Evolutionary conservation across 2,888 invertebrate genomes (phyloP).

Genomic region (Tenthredo notha): DNA sequence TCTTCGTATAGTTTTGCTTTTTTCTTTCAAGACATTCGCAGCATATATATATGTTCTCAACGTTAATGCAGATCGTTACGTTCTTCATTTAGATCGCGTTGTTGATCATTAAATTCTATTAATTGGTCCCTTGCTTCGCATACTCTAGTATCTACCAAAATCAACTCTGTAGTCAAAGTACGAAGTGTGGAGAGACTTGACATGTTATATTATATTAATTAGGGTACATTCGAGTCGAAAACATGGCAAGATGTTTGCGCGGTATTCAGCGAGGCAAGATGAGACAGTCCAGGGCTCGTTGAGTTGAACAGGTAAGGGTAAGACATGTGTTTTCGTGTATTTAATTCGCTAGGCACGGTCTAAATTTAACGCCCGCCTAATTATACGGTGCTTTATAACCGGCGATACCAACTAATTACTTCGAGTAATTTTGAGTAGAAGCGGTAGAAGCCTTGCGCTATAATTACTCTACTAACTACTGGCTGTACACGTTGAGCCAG

Average conservation of each 20-base stretch:
- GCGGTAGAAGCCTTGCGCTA: slow-evolving; percentile 13
- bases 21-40: neutral
- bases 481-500: neutral
- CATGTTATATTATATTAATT: slow-evolving; percentile 40
- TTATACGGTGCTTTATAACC: slow-evolving; percentile 48
- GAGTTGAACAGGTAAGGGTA: neutral
- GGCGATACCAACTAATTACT: slow-evolving; percentile 44
- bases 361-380: slow-evolving; percentile 42
- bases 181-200: neutral
- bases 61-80: neutral
- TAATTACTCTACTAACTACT: slow-evolving; percentile 36
- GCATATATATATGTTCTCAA: neutral
- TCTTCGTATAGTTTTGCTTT: neutral
- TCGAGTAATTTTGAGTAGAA: slow-evolving; percentile 39
- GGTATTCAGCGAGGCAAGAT: slow-evolving; percentile 21
- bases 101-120: slow-evolving; percentile 11
- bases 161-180: neutral
- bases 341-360: slow-evolving; percentile 41
- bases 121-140: neutral
- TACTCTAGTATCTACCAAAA: neutral
- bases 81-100: neutral
- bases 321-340: slow-evolving; percentile 46
- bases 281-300: slow-evolving; percentile 33
- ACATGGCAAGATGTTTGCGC: slow-evolving; percentile 46
- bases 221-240: slow-evolving; percentile 19